Base-by-base conservation (phyloP, 2,113 vertebrate genomes). In the Pantherophis guttatus region DNA sequence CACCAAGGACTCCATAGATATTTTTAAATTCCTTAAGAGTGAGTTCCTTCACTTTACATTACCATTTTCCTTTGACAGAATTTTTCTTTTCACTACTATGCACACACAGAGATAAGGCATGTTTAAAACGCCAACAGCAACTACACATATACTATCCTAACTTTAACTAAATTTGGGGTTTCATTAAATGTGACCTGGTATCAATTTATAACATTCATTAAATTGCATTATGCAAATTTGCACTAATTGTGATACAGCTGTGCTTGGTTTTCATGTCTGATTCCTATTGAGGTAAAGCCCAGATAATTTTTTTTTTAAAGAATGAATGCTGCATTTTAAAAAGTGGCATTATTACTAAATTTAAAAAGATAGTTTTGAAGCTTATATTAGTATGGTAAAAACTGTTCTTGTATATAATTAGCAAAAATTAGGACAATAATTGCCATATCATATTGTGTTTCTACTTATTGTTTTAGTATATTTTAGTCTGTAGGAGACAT, bases 371-470 rank as follows among this genome's bases (percentile, higher is more conserved):
- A 54, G 57, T 88, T 44, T 86, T 39, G n/a, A 52, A 90, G 21
- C 21, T 90, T 48, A 90, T 24, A 86, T 62, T 90, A 90, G 75
- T 65, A 86, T 75, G 62, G 13, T 62, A 75, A 93, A 93, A 93
- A 54, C n/a, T 57, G 44, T 86, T 58, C 55, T 93, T 93, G 55
- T 57, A 93, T 90, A 50, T 93, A 93, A 90, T 81, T 86, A 17
- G 92, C 57, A 87, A 90, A 62, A 90, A 87, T 87, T 57, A 90
- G 86, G 89, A 86, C 75, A 90, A 85, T 90, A 89, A 48, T 90
- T 93, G 65, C 86, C 44, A 90, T 86, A 93, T 93, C 62, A 86
- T 93, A 86, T 90, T 65, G 75, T 29, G 39, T 65, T 93, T 90
- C 15, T 90, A 11, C 57, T 87, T 87, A n/a, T 81, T 90, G 29